Evolutionary conservation across 2,797 vertebrate species (phyloP).

Genomic region (Poeciliopsis paucimaculata): DNA sequence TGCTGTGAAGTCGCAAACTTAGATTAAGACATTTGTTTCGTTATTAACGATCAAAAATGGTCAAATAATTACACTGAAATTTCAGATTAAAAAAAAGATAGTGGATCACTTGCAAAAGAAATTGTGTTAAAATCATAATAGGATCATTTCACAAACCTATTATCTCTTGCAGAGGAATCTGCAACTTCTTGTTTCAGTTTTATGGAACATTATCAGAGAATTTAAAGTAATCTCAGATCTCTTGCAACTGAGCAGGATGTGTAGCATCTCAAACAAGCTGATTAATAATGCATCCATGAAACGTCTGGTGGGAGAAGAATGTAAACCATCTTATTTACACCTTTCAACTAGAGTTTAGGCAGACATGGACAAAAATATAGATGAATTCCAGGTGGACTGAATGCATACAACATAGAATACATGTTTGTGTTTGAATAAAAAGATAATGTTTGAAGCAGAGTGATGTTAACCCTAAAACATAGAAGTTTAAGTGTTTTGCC

Average conservation of each 20-base stretch:
- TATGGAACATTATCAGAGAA: neutral
- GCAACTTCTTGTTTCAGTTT: constrained; percentile 1
- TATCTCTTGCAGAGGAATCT: neutral
- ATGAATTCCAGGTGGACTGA: neutral
- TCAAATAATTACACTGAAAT: neutral
- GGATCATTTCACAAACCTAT: neutral
- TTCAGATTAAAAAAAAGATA: neutral
- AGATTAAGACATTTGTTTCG: constrained; percentile 6
- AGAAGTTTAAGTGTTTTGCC: neutral
- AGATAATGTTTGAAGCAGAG: neutral
- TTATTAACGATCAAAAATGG: neutral
- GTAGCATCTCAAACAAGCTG: neutral
- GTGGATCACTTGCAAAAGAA: neutral
- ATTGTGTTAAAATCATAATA: neutral
- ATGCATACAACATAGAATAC: neutral
- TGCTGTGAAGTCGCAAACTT: constrained; percentile 40
- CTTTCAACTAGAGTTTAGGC: constrained; percentile 2
- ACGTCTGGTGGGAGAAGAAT: neutral
- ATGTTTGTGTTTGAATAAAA: neutral
- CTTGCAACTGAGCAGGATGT: neutral
- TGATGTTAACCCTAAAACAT: too few species aligned
- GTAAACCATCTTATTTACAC: neutral
- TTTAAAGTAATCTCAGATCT: neutral
- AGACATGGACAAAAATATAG: neutral
- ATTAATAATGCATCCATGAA: neutral